phyloP scores from a whole-genome alignment of 2,797 vertebrate species.

The Pristis pectinata region DNA sequence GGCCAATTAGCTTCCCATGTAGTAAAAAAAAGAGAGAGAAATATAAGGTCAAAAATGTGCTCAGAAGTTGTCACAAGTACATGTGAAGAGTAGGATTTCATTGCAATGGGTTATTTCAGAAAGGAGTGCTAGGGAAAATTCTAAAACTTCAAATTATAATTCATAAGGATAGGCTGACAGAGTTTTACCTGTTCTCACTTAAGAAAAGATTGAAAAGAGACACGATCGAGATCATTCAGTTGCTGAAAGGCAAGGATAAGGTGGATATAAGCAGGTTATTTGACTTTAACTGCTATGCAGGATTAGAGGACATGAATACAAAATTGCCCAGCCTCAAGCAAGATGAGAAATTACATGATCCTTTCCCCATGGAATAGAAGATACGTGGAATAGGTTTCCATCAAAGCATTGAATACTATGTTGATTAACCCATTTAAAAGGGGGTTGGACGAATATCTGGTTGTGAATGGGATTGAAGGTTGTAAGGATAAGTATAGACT shows the following conservation, averaged over 20 bases:
- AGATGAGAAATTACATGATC: conserved; percentile 30
- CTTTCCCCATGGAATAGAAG: not conserved
- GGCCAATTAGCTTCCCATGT: too few species aligned
- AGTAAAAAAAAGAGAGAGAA: not conserved
- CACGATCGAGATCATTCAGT: not conserved
- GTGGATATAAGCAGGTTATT: conserved; percentile 35
- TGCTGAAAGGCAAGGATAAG: conserved; percentile 31
- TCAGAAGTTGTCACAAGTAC: not conserved
- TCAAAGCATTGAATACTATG: not conserved
- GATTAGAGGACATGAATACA: conserved; percentile 34
- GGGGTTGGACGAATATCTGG: conserved; percentile 8
- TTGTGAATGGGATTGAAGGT: conserved; percentile 32
- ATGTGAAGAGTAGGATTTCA: not conserved
- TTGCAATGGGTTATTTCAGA: not conserved
- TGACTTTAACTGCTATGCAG: conserved; percentile 27
- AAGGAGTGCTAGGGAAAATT: not conserved
- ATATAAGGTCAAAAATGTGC: not conserved
- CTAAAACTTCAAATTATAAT: not conserved
- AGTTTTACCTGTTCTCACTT: conserved; percentile 31
- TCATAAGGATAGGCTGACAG: conserved; percentile 5
- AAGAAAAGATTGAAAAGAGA: conserved; percentile 27
- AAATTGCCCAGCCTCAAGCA: conserved; percentile 26
- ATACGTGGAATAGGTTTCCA: conserved; percentile 15
- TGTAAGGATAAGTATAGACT: not conserved
- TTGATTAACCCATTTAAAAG: conserved; percentile 36